Percentiles rank a stretch among this genome's conserved stretches.
Evolutionary conservation across 2,888 invertebrate species (phyloP).

Genomic region (Taphrorychus bicolor): DNA sequence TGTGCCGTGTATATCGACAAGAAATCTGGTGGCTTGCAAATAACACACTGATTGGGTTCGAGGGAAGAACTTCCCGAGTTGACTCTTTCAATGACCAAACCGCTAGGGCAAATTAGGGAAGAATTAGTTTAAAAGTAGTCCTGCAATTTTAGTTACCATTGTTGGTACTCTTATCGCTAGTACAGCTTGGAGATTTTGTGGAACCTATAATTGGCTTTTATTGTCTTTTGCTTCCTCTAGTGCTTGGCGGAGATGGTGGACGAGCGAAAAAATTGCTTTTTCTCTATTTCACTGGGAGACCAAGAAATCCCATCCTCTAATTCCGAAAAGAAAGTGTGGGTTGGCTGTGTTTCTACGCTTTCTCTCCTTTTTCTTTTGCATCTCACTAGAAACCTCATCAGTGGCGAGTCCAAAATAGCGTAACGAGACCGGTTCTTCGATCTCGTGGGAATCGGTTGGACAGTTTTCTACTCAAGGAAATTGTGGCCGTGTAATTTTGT

Average conservation of each 20-base stretch:
- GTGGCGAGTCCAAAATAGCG: slow-evolving; percentile 61
- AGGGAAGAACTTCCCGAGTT: slow-evolving; percentile 56
- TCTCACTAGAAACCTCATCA: slow-evolving; percentile 60
- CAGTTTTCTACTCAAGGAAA: too few species aligned
- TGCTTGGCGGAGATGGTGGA: slow-evolving; percentile 61
- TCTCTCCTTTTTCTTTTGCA: slow-evolving; percentile 62
- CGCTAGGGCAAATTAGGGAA: slow-evolving; percentile 64
- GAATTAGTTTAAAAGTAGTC: too few species aligned
- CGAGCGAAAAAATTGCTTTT: slow-evolving; percentile 62
- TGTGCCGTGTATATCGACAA: too few species aligned
- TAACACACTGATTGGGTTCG: slow-evolving; percentile 59
- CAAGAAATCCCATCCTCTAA: slow-evolving; percentile 56
- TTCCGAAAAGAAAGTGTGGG: slow-evolving; percentile 64
- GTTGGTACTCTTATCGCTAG: slow-evolving; percentile 11
- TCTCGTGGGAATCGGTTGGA: slow-evolving; percentile 55
- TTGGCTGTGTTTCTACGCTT: slow-evolving; percentile 65
- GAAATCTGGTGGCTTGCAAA: slow-evolving; percentile 63
- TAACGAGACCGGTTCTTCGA: slow-evolving; percentile 59
- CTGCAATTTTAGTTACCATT: too few species aligned
- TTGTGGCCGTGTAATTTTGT: too few species aligned
- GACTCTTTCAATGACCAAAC: slow-evolving; percentile 64
- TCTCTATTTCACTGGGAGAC: slow-evolving; percentile 57
- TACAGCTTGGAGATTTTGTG: neutral
- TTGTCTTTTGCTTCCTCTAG: slow-evolving; percentile 59
- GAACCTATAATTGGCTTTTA: slow-evolving; percentile 43